Evolutionary conservation across 1,140 invertebrate genomes (phyloP), one percentile per base, ranked within the genome.

Genomic region (Ladona fulva): DNA sequence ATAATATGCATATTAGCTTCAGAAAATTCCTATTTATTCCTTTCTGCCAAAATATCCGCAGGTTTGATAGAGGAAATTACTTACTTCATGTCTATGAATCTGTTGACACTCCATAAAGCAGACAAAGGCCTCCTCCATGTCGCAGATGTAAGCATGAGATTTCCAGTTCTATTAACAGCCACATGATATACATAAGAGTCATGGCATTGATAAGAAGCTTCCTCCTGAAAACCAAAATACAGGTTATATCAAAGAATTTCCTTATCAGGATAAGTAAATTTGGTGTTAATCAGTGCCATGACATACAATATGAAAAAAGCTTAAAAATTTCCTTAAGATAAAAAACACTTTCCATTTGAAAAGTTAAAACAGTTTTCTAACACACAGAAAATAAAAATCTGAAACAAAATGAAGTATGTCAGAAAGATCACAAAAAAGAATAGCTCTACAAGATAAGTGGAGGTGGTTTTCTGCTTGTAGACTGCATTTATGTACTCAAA

Each of bases 91-190:
- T 93, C 91, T 80, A 94, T 94, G 79, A 89, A 90, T 79, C 84
- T 87, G 77, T 85, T 84, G 81, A 97, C 90, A 75, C 89, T 91
- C 96, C 96, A 99, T 0, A 99, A 85, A 19, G 92, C 91, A 1
- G 95, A 97, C 59, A 94, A 87, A 3, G 95, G 94, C 25, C 88
- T 85, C 80, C 95, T 90, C 89, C 94, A 97, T 0, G 91, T 89
- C 3, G 92, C 93, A 0, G 95, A 96, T 0, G 96, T 97, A 11
- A 99, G 84, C 0, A 99, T 82, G 0, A 98, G 84, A 66, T 91
- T 88, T 0, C 94, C 94, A 80, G 92, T 91, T 83, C 91, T 84
- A 83, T 86, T 87, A 24, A 91, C 89, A 86, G 95, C 89, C 80
- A 96, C 88, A 79, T 94, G 90, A 80, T 92, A 92, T 66, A 97